Evolutionary conservation across 2,888 invertebrate genomes (phyloP), one percentile per base, ranked within the genome.

Genomic region (Oscheius sp.): DNA sequence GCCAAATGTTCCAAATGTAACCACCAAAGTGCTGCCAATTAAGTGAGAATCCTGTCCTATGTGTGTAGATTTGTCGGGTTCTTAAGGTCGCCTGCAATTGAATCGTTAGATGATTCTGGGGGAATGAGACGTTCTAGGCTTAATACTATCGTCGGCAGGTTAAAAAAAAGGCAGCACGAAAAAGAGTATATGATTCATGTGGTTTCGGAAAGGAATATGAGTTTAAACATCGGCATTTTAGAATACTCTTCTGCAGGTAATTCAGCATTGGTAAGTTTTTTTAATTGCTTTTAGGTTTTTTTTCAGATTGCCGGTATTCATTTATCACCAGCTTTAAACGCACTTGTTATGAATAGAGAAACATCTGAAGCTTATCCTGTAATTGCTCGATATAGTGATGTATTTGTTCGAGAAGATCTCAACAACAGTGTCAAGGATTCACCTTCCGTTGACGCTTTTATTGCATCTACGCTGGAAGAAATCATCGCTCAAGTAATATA

Each of bases 381-480:
- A 0, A 52, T 74, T 15, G 72, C 73, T 34, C 52, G 74, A 50
- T 77, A 72, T 50, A 73, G 72, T 3, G 77, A 77, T 58, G 73
- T 77, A 37, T 77, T 72, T 42, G 74, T 77, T 42, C 69, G 74
- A 48, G 76, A 76, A 37, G 76, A 76, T 55, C 53, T 76, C 37
- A 57, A 69, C 2, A 76, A 70, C 31, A 70, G 70, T 0, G 76
- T 76, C 6, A 70, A 69, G n/a, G 76, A 76, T 34, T 72, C 76
- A 5, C 66, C 71, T 20, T 71, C 76, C n/a, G 67, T 76, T 3
- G 76, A 76, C 33, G 72, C 72, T 17, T 76, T 76, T 64, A 73
- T 76, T 17, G 69, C 72, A 0, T 70, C 69, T 23, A 72, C 70
- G 0, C 53, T 76, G 17, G 76, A 76, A 37, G 76, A 76, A 48